phyloP scores from a whole-genome alignment of 2,888 invertebrate species.

The Drosophila gaucha region DNA sequence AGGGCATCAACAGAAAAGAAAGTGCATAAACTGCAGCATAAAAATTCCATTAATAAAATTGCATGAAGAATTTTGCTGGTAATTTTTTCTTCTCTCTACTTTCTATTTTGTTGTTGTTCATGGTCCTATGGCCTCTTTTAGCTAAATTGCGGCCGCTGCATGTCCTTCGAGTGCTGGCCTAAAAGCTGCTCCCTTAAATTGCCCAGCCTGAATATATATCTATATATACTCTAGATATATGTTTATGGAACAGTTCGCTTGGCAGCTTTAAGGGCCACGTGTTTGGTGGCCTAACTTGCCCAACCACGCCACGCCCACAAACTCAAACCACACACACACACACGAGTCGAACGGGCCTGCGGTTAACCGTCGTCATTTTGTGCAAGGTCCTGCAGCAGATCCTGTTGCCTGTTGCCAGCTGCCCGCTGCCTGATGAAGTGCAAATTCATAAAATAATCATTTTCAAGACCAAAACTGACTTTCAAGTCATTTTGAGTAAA shows the following conservation, averaged over 20 bases:
- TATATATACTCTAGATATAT: not conserved
- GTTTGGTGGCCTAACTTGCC: slow-evolving; percentile 4
- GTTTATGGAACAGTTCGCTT: not conserved
- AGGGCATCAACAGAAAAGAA: not conserved
- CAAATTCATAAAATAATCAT: slow-evolving; percentile 63
- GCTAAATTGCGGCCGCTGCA: slow-evolving; percentile 44
- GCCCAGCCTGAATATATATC: slow-evolving; percentile 20
- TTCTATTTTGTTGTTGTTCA: not conserved
- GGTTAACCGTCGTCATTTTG: slow-evolving; percentile 59
- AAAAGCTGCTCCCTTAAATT: slow-evolving; percentile 47
- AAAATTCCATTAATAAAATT: slow-evolving; percentile 72
- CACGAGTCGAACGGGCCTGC: slow-evolving; percentile 6
- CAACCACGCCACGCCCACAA: slow-evolving; percentile 17
- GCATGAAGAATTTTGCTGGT: slow-evolving; percentile 46
- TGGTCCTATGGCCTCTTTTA: slow-evolving; percentile 33
- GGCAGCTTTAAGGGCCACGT: slow-evolving; percentile 41
- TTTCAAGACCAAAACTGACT: slow-evolving; percentile 35
- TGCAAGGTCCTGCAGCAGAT: slow-evolving; percentile 18
- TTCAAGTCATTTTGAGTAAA: slow-evolving; percentile 28
- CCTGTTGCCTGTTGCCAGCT: slow-evolving; percentile 16
- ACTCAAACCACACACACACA: slow-evolving; percentile 1
- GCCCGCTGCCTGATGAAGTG: slow-evolving; percentile 49
- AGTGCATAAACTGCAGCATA: slow-evolving; percentile 37
- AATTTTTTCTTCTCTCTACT: not conserved
- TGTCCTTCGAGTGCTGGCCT: slow-evolving; percentile 42